Base-by-base conservation (phyloP, 2,113 vertebrate species). In the rabbit (Oryctolagus cuniculus) region DNA sequence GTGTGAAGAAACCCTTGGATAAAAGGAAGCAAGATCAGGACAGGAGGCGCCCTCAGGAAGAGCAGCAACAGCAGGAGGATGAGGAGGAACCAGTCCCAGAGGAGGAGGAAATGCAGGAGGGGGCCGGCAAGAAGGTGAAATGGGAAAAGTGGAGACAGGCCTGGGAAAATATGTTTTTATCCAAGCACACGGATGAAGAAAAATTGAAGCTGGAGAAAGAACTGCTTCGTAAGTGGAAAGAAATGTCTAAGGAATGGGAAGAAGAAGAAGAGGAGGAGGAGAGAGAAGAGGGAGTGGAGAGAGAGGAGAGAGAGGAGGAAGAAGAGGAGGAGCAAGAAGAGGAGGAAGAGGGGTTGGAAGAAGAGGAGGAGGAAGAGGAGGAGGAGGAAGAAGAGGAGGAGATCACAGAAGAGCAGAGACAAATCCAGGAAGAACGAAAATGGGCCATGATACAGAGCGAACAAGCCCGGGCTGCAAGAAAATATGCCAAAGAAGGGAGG, bases 21-120 rank as follows among this genome's bases (percentile, higher is more conserved):
- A 77, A 89, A 63, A 94, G 95, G 97, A 96, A 90, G 27, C 29
- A 89, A 34, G 24, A 38, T 2, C 93, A 67, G 85, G 90, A 90
- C 4, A 66, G 2, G 11, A 75, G 11, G 8, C 1, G 0, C 34
- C 53, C 75, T 61, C n/a, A 86, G 58, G n/a, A 97, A 96, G 25
- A 61, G 34, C 21, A 96, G 29, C 63, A 74, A 81, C 13, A 29
- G 70, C 24, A 24, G 27, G 4, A 16, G 19, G 83, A 75, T 13
- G 2, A 74, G 86, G 51, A 73, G 38, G 11, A 79, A 15, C 34
- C 24, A 34, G 10, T n/a, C 0, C 34, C 13, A 3, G 74, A 58
- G 6, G 64, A 66, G 10, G 38, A 66, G 10, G 38, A 89, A 79
- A 27, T 19, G 3, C 19, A 63, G 34, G 13, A 27, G 6, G 27